Conservation (phyloP, 64 coral and sea anemone species). For the Dendronephthya gigantea region DNA sequence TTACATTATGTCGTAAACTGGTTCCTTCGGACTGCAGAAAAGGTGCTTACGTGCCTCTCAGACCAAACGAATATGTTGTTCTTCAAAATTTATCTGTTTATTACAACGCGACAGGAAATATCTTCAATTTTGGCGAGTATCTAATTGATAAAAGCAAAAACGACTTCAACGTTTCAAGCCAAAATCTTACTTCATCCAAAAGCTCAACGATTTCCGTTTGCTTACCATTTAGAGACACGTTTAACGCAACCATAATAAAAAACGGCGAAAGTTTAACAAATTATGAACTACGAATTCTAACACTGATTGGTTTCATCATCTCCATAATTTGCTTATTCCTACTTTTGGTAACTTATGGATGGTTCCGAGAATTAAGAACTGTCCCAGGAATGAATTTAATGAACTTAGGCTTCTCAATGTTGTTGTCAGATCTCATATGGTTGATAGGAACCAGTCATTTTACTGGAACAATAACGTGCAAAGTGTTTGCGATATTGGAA, state of each 20-base stretch:
- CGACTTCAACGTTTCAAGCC: neutral
- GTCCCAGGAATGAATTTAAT: neutral
- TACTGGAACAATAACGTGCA: too few relatives aligned
- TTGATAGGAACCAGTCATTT: too few relatives aligned
- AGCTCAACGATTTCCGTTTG: neutral
- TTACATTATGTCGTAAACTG: neutral
- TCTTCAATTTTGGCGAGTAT: neutral
- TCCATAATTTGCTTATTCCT: neutral
- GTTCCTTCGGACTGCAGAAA: neutral
- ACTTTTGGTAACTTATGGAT: neutral
- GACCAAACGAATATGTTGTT: neutral
- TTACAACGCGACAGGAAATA: neutral
- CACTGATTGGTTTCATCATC: neutral
- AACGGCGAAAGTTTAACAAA: neutral
- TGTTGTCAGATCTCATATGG: too few relatives aligned
- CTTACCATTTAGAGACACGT: neutral
- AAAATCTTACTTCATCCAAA: too few relatives aligned
- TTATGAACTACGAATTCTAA: neutral
- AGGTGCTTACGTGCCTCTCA: neutral
- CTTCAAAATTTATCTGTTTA: neutral
- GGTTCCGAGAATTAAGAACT: neutral
- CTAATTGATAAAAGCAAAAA: neutral
- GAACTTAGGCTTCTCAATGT: neutral
- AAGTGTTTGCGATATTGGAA: too few relatives aligned
- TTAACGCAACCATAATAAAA: neutral